A percentile compares a stretch with the other conserved stretches of the same genome.
phyloP scores from a whole-genome alignment of 2,888 invertebrate genomes.

The Conistra vaccinii region DNA sequence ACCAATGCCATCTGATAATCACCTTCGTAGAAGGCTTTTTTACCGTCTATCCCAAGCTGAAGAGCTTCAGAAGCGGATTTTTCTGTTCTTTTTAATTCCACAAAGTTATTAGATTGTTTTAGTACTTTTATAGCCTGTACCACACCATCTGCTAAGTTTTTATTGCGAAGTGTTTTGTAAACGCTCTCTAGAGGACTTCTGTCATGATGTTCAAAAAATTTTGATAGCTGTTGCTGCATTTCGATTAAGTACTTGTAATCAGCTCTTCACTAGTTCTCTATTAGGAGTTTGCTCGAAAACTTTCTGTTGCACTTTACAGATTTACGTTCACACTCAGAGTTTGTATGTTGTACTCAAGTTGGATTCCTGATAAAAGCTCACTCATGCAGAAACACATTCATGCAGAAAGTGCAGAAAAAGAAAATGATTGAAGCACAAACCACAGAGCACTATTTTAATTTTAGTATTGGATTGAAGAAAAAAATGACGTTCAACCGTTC shows the following conservation, averaged over 20 bases:
- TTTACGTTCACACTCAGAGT: too few species aligned
- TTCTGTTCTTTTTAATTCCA: not conserved
- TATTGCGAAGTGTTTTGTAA: slow-evolving; percentile 25
- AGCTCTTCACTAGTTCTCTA: not conserved
- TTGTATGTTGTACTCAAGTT: not conserved
- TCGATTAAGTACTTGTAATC: not conserved
- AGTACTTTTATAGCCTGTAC: not conserved
- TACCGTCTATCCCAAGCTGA: slow-evolving; percentile 5
- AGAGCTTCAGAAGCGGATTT: slow-evolving; percentile 16
- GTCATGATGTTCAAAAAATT: not conserved
- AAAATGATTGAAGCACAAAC: too few species aligned
- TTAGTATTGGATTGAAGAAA: too few species aligned
- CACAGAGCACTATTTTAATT: too few species aligned
- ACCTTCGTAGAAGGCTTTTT: slow-evolving; percentile 10
- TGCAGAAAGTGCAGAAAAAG: too few species aligned
- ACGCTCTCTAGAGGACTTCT: slow-evolving; percentile 4
- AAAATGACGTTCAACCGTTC: too few species aligned
- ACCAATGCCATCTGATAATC: slow-evolving; percentile 19
- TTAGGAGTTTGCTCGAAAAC: not conserved
- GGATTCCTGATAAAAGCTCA: not conserved
- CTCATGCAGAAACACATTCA: too few species aligned
- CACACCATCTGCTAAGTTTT: slow-evolving; percentile 37
- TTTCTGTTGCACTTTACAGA: not conserved
- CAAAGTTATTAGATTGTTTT: not conserved
- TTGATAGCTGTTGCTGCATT: slow-evolving; percentile 8